Conservation (phyloP, 2,888 invertebrate species). For the Druceiella hillmani region DNA sequence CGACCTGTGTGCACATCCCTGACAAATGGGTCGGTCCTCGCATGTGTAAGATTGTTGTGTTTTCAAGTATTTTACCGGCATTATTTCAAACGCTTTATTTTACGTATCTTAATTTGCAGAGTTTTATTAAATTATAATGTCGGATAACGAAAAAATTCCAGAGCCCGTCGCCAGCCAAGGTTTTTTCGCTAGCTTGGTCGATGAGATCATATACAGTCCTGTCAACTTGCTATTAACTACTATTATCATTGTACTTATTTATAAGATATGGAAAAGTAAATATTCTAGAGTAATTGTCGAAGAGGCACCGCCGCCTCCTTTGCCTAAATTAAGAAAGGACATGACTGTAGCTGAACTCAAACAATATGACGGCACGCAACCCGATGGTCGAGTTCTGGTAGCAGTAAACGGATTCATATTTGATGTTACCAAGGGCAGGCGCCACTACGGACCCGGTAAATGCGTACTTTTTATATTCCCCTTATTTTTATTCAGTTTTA, state of each 20-base stretch:
- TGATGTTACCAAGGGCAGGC: conserved; percentile 86
- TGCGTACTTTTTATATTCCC: too few relatives aligned
- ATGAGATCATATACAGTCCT: conserved; percentile 57
- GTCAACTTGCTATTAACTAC: conserved; percentile 59
- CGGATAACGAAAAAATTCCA: too few relatives aligned
- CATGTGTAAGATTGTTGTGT: too few relatives aligned
- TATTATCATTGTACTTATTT: conserved; percentile 59
- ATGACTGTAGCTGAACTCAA: conserved; percentile 85
- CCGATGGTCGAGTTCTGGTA: conserved; percentile 83
- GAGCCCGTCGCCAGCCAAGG: conserved; percentile 27
- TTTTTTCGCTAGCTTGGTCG: conserved; percentile 35
- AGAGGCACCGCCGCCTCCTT: conserved; percentile 29
- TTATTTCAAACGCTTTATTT: too few relatives aligned
- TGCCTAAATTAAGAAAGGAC: conserved; percentile 84
- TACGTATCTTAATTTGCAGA: too few relatives aligned
- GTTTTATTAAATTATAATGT: too few relatives aligned
- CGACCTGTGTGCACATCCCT: too few relatives aligned
- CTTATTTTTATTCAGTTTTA: too few relatives aligned
- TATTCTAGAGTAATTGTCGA: conserved; percentile 33
- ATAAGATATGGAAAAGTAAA: conserved; percentile 57
- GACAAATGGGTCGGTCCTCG: too few relatives aligned
- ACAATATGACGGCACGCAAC: conserved; percentile 78
- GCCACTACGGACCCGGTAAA: conserved; percentile 92
- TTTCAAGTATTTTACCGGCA: too few relatives aligned
- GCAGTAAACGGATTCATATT: conserved; percentile 94